phyloP scores from a whole-genome alignment of 2,888 invertebrate species.

The Archips xylosteana region DNA sequence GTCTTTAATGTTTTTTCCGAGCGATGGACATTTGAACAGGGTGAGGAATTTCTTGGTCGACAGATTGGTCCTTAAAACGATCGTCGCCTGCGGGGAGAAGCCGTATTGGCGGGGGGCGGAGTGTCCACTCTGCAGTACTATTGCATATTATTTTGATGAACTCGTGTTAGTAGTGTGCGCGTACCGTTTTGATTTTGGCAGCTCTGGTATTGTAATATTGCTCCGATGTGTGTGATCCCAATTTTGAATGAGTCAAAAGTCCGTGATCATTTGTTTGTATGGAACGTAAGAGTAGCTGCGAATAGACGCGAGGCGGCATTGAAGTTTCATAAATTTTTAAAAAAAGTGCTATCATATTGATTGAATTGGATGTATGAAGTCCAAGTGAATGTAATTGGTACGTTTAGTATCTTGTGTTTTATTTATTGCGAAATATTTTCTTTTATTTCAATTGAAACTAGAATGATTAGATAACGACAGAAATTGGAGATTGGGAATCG shows the following conservation, averaged over 20 bases:
- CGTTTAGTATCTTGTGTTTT: too few species aligned
- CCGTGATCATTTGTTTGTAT: conserved; percentile 53
- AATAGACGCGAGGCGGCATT: background rate
- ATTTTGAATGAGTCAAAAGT: conserved; percentile 62
- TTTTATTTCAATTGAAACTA: too few species aligned
- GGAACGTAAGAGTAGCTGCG: conserved; percentile 16
- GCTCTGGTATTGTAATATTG: conserved; percentile 2
- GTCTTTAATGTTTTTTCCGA: too few species aligned
- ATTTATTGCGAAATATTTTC: too few species aligned
- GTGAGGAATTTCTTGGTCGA: too few species aligned
- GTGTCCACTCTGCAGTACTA: background rate
- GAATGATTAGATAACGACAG: too few species aligned
- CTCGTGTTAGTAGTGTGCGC: background rate
- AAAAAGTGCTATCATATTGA: too few species aligned
- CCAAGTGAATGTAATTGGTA: background rate
- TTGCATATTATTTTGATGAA: background rate
- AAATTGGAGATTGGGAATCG: too few species aligned
- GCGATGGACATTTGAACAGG: too few species aligned
- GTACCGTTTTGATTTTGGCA: background rate
- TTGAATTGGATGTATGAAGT: background rate
- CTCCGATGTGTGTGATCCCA: conserved; percentile 50
- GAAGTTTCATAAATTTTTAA: background rate
- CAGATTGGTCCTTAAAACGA: background rate
- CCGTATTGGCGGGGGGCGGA: background rate
- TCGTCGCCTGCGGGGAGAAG: background rate